Evolutionary conservation across 2,888 invertebrate species (phyloP).

Genomic region (Polietes domitor): DNA sequence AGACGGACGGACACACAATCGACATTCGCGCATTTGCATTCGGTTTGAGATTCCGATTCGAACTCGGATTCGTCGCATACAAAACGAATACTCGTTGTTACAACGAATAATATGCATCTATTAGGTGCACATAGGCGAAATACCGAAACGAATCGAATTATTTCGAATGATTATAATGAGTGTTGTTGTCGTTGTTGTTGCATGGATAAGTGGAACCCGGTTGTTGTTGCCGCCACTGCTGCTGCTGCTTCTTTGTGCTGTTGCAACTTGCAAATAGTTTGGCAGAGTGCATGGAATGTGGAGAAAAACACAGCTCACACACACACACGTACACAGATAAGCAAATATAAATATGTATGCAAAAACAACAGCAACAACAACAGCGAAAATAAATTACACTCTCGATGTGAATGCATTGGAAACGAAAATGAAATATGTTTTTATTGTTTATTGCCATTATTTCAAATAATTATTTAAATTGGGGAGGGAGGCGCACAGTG

Average conservation of each 20-base stretch:
- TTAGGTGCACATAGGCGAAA: constrained; percentile 26
- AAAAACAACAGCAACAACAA: constrained; percentile 46
- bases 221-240: not conserved
- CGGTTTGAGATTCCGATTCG: constrained; percentile 25
- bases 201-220: not conserved
- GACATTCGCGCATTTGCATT: constrained; percentile 21
- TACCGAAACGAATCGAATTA: constrained; percentile 37
- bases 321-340: not conserved
- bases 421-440: constrained; percentile 39
- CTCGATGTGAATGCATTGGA: constrained; percentile 37
- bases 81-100: constrained; percentile 17
- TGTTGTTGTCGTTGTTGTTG: constrained; percentile 14
- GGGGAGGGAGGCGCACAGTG: constrained; percentile 19
- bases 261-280: constrained; percentile 40
- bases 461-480: constrained; percentile 40
- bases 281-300: constrained; percentile 20
- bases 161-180: constrained; percentile 37
- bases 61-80: constrained; percentile 15
- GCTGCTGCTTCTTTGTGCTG: not conserved
- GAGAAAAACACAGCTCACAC: constrained; percentile 10
- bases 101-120: constrained; percentile 19
- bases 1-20: not conserved
- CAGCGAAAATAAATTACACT: constrained; percentile 33
- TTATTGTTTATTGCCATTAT: constrained; percentile 39
- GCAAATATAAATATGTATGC: constrained; percentile 37